A percentile compares a stretch with the other conserved stretches of the same genome.
Conservation (phyloP, 1,140 invertebrate genomes). For the Tetraneura akinire region DNA sequence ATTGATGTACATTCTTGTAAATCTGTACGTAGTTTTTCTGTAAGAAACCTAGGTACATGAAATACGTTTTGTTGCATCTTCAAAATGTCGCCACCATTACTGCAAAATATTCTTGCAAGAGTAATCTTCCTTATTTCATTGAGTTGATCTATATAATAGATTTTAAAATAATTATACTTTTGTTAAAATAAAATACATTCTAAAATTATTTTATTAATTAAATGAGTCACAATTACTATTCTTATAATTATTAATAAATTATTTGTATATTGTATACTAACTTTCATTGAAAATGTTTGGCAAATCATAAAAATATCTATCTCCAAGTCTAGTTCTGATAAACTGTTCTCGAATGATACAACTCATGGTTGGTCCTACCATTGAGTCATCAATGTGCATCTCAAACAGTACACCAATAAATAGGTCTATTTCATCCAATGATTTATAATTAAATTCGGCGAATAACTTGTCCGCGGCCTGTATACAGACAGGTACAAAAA, state of each 20-base stretch:
- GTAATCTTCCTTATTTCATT: conserved; percentile 56
- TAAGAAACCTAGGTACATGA: conserved; percentile 14
- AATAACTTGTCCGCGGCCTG: conserved; percentile 14
- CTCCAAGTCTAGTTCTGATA: conserved; percentile 70
- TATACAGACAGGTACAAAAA: neutral
- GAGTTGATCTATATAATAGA: conserved; percentile 44
- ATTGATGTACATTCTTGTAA: conserved; percentile 35
- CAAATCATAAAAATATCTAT: conserved; percentile 78
- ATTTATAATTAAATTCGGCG: conserved; percentile 64
- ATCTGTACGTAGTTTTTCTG: conserved; percentile 8
- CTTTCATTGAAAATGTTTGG: conserved; percentile 70
- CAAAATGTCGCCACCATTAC: conserved; percentile 64
- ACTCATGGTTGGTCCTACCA: conserved; percentile 81
- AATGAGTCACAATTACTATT: too few species aligned
- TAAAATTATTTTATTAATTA: too few species aligned
- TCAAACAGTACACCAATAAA: conserved; percentile 80
- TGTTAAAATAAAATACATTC: conserved; percentile 46
- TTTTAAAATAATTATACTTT: neutral
- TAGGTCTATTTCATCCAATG: conserved; percentile 79
- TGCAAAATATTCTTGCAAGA: conserved; percentile 71
- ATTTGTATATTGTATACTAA: conserved; percentile 58
- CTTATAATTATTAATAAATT: too few species aligned
- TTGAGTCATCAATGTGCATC: conserved; percentile 65
- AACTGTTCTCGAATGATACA: conserved; percentile 89
- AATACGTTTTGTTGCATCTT: conserved; percentile 52